Evolutionary conservation across 2,113 vertebrate species (phyloP).

Genomic region (Ageneiosus marmoratus): DNA sequence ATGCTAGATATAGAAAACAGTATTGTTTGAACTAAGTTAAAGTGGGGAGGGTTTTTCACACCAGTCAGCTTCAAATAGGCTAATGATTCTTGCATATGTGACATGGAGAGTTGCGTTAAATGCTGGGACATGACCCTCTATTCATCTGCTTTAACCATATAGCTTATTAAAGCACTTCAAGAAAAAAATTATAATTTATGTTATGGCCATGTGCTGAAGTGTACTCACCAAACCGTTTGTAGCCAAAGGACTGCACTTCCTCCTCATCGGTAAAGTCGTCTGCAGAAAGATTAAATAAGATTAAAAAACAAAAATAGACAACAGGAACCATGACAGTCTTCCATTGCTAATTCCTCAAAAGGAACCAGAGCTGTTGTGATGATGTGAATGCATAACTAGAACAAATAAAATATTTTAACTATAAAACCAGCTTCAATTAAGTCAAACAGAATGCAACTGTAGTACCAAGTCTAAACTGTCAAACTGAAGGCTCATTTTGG

Average conservation of each 20-base stretch:
- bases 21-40: background rate
- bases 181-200: too few species aligned
- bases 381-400: background rate
- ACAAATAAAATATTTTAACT: background rate
- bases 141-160: slow-evolving; percentile 27
- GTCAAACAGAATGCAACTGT: background rate
- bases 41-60: slow-evolving; percentile 24
- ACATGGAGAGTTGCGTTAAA: slow-evolving; percentile 18
- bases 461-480: background rate
- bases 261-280: slow-evolving; percentile 97
- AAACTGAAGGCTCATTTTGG: slow-evolving; percentile 22
- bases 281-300: slow-evolving; percentile 62
- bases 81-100: slow-evolving; percentile 44
- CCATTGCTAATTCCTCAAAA: background rate
- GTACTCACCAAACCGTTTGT: slow-evolving; percentile 96
- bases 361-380: background rate
- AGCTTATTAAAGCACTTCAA: slow-evolving; percentile 8
- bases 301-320: slow-evolving; percentile 11
- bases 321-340: background rate
- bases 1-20: background rate
- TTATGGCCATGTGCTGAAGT: too few species aligned
- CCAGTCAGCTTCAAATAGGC: background rate
- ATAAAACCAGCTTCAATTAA: background rate
- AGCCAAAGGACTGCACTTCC: slow-evolving; percentile 97
- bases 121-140: slow-evolving; percentile 27